Percentiles rank a stretch among this genome's conserved stretches.
Conservation (phyloP, 2,888 invertebrate species). For the Agonopterix subpropinquella region DNA sequence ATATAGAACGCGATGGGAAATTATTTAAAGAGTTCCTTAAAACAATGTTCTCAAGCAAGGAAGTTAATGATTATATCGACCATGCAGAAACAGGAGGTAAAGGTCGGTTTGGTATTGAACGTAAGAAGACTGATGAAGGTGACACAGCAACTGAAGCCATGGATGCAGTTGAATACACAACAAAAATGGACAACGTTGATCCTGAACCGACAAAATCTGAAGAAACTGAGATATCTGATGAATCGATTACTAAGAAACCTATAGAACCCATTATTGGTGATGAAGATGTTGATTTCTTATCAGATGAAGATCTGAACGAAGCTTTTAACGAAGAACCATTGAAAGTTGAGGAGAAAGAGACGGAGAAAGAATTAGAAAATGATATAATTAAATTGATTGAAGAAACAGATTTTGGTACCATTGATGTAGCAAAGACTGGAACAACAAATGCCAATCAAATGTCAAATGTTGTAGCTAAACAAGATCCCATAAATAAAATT, state of each 20-base stretch:
- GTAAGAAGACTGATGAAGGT: too few relatives aligned
- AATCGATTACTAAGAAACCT: not conserved
- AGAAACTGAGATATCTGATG: too few relatives aligned
- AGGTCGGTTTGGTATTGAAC: too few relatives aligned
- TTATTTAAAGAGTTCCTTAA: conserved; percentile 36
- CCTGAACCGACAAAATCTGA: too few relatives aligned
- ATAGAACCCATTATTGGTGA: not conserved
- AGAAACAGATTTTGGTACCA: not conserved
- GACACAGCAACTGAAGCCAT: too few relatives aligned
- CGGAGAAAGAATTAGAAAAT: conserved; percentile 5
- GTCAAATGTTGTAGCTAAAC: not conserved
- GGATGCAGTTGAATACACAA: too few relatives aligned
- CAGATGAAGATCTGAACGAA: not conserved
- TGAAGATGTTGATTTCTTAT: not conserved
- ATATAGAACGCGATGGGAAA: conserved; percentile 19
- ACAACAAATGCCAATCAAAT: not conserved
- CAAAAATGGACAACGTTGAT: too few relatives aligned
- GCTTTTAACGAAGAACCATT: not conserved
- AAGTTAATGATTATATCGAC: conserved; percentile 21
- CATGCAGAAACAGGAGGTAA: too few relatives aligned
- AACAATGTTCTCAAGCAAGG: conserved; percentile 38
- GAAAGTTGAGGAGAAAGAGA: not conserved
- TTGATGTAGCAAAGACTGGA: not conserved
- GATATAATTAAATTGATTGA: conserved; percentile 15
- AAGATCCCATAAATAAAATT: conserved; percentile 7